Evolutionary conservation across 2,888 invertebrate species (phyloP), one percentile per base, ranked within the genome.

Genomic region (Labia minor): DNA sequence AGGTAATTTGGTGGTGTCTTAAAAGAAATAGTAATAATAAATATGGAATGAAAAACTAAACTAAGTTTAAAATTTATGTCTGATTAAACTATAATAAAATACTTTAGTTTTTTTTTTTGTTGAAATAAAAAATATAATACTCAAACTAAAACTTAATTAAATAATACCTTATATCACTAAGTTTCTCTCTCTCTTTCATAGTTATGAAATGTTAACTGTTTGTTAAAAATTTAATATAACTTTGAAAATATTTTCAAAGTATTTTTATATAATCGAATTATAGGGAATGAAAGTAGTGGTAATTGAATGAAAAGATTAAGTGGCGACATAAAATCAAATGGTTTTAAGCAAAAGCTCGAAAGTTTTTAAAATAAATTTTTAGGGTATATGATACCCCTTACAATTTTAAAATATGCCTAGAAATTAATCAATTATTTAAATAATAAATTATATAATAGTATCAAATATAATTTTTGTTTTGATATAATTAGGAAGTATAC

Each of bases 141-240:
- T 49, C 49, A 49, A 49, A 49, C 49, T 49, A 49, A 49, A 49
- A 49, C 49, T 49, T 49, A 49, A 49, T 49, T 49, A 49, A 49
- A 49, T 49, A 49, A 49, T 49, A 49, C 49, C 49, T 49, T 49
- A 49, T 49, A 49, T 49, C 49, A 49, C 49, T 49, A 49, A 14
- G 8, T 49, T 14, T 49, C 49, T 49, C 49, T 49, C 49, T 49
- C 49, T 49, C 49, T 49, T 49, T 49, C 49, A 49, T 49, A 49
- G 49, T 49, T 14, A 49, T 49, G 49, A 49, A 49, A 49, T 49
- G 4, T 49, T 10, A n/a, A 26, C 26, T 26, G 3, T 26, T 26
- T 26, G 3, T 26, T 26, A 6, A 26, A n/a, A 49, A n/a, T 49
- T 49, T 4, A 8, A 49, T 49, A 8, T 49, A n/a, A 14, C 49